A percentile compares a stretch with the other conserved stretches of the same genome.
Conservation (phyloP, 2,113 vertebrate species). For the Leucoraja erinaceus region DNA sequence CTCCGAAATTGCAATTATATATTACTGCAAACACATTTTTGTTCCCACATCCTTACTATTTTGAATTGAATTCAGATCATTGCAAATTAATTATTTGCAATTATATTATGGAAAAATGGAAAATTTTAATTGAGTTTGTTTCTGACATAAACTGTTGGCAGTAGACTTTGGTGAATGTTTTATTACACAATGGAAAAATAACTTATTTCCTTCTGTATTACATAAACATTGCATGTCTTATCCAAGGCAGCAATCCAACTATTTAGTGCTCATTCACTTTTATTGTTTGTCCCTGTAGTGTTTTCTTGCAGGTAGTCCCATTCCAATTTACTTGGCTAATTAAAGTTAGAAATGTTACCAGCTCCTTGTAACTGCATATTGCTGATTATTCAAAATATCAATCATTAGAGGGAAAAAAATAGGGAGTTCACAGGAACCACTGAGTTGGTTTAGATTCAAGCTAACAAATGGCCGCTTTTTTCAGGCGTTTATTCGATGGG, state of each 20-base stretch:
- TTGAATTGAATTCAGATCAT: not conserved
- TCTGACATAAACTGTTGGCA: not conserved
- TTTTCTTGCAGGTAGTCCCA: slow-evolving; percentile 10
- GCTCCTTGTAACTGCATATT: not conserved
- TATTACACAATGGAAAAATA: not conserved
- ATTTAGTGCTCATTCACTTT: not conserved
- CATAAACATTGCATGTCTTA: not conserved
- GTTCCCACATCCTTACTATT: not conserved
- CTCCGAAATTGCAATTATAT: not conserved
- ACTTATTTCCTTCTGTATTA: not conserved
- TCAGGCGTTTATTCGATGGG: not conserved
- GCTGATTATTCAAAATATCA: not conserved
- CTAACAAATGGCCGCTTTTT: not conserved
- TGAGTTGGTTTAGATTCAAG: not conserved
- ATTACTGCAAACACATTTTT: not conserved
- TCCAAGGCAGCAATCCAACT: not conserved
- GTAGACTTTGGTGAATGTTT: not conserved
- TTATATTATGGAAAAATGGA: not conserved
- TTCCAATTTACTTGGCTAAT: slow-evolving; percentile 21
- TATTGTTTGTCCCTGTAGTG: not conserved
- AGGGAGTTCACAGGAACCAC: not conserved
- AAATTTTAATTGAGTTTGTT: not conserved
- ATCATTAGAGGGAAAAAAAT: not conserved
- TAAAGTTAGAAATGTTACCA: not conserved
- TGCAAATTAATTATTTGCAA: not conserved